phyloP scores from a whole-genome alignment of 2,888 invertebrate species.

The Ophioninae sp. region DNA sequence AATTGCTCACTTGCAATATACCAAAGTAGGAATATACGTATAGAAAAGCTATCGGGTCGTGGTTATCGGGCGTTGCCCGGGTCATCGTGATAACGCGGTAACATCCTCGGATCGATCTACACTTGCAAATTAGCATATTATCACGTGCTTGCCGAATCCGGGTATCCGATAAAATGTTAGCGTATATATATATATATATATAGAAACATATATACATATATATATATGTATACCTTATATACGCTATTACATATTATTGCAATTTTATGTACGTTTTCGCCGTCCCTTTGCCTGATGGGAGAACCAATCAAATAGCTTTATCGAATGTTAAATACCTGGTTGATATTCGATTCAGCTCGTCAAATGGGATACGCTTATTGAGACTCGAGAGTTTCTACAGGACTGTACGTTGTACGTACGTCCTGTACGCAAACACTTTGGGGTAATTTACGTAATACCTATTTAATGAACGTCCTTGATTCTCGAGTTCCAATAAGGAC shows the following conservation, averaged over 20 bases:
- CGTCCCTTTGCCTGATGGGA: background rate
- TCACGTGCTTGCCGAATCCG: constrained; percentile 66
- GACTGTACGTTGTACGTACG: constrained; percentile 15
- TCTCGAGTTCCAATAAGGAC: background rate
- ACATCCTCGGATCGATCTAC: constrained; percentile 70
- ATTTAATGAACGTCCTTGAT: background rate
- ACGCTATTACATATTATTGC: constrained; percentile 59
- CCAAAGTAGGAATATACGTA: constrained; percentile 1
- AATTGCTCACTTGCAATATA: constrained; percentile 15
- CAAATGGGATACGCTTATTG: constrained; percentile 48
- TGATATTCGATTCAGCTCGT: constrained; percentile 20
- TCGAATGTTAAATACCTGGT: constrained; percentile 22
- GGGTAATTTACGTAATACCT: background rate
- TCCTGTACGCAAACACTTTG: background rate
- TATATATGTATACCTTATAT: constrained; percentile 20
- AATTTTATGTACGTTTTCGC: constrained; percentile 39
- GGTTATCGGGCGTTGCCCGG: constrained; percentile 67
- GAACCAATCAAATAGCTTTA: background rate
- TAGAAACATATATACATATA: constrained; percentile 7
- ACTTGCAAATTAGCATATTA: constrained; percentile 72
- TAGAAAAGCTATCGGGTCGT: constrained; percentile 15
- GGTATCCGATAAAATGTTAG: constrained; percentile 67
- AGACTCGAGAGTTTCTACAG: constrained; percentile 51
- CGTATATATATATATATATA: constrained; percentile 26
- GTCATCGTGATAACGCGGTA: constrained; percentile 69